Percentiles rank a stretch among this genome's conserved stretches.
Conservation (phyloP, 2,888 invertebrate species). For the Esperia sulphurella region DNA sequence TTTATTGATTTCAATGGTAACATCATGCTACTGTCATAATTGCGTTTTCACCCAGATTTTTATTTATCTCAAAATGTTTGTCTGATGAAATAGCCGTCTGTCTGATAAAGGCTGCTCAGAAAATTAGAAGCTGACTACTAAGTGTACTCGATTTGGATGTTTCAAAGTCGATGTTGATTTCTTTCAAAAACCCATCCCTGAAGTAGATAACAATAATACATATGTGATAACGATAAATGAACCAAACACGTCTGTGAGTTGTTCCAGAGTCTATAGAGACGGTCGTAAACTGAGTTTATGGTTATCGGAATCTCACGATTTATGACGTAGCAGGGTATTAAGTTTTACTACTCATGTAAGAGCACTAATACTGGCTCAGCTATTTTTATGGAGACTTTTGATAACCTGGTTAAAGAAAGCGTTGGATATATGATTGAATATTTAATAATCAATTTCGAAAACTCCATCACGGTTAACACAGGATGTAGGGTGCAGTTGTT, state of each 20-base stretch:
- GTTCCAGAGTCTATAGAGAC: slow-evolving; percentile 9
- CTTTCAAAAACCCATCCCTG: neutral
- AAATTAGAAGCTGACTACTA: no score
- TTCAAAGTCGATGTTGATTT: no score
- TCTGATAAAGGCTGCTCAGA: no score
- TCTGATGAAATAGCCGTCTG: no score
- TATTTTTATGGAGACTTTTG: neutral
- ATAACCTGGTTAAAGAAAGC: neutral
- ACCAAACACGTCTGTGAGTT: neutral
- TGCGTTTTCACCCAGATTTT: no score
- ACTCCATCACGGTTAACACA: no score
- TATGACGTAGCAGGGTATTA: slow-evolving; percentile 28
- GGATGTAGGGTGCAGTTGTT: no score
- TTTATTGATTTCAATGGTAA: no score
- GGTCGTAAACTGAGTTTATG: slow-evolving; percentile 27
- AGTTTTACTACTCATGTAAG: slow-evolving; percentile 8
- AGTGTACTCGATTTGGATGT: neutral
- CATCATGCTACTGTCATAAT: no score
- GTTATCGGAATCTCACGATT: slow-evolving; percentile 26
- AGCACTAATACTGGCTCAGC: neutral
- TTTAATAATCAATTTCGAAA: no score
- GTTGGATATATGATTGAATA: neutral
- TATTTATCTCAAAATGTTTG: no score
- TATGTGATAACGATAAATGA: slow-evolving; percentile 11
- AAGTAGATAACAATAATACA: slow-evolving; percentile 15